Percentiles rank a stretch among this genome's conserved stretches.
These are phyloP conservation scores for Asobara japonica DNA, from an alignment of 1,140 invertebrate genomes.

Conservation along the genomic window DNA sequence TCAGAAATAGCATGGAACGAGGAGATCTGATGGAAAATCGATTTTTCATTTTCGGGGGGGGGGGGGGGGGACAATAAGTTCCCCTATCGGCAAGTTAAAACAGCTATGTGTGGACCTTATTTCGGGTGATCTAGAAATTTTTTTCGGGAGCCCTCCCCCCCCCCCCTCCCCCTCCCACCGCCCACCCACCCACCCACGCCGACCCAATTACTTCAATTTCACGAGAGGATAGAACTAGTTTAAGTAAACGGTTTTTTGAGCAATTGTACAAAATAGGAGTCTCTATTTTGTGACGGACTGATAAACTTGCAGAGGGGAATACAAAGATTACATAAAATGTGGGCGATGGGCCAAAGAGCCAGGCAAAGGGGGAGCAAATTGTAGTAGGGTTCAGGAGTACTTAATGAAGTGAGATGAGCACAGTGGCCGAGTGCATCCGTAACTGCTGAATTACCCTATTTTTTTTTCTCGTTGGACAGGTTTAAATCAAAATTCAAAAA, in stretches of 20 bases:
- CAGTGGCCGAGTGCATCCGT: background rate
- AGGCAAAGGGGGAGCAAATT: background rate
- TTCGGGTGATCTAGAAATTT: too few relatives aligned
- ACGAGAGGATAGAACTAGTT: background rate
- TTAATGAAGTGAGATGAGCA: background rate
- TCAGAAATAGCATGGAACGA: too few relatives aligned
- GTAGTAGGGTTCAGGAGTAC: background rate
- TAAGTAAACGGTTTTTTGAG: background rate
- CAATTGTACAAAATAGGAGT: background rate
- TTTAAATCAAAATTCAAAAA: background rate
- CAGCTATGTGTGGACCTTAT: too few relatives aligned
- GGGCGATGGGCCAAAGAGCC: background rate
- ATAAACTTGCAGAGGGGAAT: background rate
- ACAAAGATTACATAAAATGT: slow-evolving; percentile 4
- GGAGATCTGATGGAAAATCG: too few relatives aligned
- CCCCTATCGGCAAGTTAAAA: too few relatives aligned
- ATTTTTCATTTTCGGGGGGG: too few relatives aligned
- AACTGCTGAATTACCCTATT: background rate
- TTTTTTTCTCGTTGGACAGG: background rate
- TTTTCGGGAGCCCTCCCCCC: too few relatives aligned
- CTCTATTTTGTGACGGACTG: background rate
- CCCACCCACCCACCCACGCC: too few relatives aligned
- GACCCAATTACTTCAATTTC: too few relatives aligned
- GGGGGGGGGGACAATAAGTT: too few relatives aligned
- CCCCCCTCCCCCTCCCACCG: too few relatives aligned